Percentiles rank a stretch among this genome's conserved stretches.
phyloP scores from a whole-genome alignment of 2,888 invertebrate genomes.

The Caenorhabditis zanzibari region DNA sequence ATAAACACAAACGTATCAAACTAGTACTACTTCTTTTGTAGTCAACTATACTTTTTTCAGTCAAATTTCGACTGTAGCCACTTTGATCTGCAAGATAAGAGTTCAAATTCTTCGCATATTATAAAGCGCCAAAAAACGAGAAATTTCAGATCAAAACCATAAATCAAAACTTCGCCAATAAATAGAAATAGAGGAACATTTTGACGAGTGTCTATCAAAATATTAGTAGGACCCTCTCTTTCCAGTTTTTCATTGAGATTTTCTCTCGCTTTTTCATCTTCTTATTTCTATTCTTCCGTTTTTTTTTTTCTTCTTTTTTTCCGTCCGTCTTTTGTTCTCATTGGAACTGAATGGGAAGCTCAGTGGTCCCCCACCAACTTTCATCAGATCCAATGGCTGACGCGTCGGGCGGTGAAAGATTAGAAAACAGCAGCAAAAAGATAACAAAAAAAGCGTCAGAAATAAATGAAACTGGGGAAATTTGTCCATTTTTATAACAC shows the following conservation, averaged over 20 bases:
- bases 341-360: constrained; percentile 24
- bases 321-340: constrained; percentile 4
- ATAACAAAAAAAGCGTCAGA: constrained; percentile 47
- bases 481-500: constrained; percentile 49
- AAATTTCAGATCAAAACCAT: no score
- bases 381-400: constrained; percentile 35
- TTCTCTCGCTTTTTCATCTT: background rate
- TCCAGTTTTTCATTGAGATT: constrained; percentile 14
- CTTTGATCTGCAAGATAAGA: no score
- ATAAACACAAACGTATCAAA: no score
- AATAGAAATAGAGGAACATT: constrained; percentile 45
- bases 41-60: no score
- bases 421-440: constrained; percentile 52
- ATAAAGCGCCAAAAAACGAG: no score
- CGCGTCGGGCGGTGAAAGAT: constrained; percentile 30
- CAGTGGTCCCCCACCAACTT: constrained; percentile 9
- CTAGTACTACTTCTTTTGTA: no score
- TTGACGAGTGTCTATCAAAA: constrained; percentile 68
- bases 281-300: constrained; percentile 3
- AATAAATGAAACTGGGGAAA: background rate
- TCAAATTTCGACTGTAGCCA: no score
- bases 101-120: no score
- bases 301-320: constrained; percentile 34
- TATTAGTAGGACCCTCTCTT: constrained; percentile 55
- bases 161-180: background rate